Evolutionary conservation across 1,140 invertebrate genomes (phyloP).

Genomic region (Hycleus cichorii): DNA sequence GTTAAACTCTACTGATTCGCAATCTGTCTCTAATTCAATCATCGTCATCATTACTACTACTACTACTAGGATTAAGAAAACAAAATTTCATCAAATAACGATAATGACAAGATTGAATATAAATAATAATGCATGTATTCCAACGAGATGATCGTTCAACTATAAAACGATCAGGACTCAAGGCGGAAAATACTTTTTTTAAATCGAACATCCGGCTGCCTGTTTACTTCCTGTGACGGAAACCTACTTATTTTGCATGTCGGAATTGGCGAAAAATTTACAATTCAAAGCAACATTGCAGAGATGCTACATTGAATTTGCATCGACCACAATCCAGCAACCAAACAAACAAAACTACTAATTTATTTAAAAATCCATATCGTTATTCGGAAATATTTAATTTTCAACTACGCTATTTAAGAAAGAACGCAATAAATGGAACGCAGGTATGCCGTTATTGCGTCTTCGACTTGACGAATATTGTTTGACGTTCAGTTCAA

Average conservation of each 20-base stretch:
- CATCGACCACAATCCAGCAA: too few relatives aligned
- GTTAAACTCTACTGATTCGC: not conserved
- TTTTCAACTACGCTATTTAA: not conserved
- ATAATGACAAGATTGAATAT: too few relatives aligned
- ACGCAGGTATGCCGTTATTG: not conserved
- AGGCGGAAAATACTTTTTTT: constrained; percentile 8
- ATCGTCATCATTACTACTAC: too few relatives aligned
- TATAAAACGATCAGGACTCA: not conserved
- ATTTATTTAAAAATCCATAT: too few relatives aligned
- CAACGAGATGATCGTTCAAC: too few relatives aligned
- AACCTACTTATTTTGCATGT: constrained; percentile 15
- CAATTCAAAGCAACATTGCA: constrained; percentile 10
- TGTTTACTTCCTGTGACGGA: constrained; percentile 13
- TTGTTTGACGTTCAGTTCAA: too few relatives aligned
- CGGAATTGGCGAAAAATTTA: constrained; percentile 12
- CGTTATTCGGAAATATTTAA: not conserved
- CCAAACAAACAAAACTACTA: too few relatives aligned
- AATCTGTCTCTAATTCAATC: too few relatives aligned
- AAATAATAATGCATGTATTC: too few relatives aligned
- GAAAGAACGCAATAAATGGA: not conserved
- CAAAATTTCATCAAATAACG: too few relatives aligned
- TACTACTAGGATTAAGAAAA: too few relatives aligned
- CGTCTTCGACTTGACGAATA: not conserved
- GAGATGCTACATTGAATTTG: too few relatives aligned
- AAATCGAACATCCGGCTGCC: constrained; percentile 1